phyloP scores from a whole-genome alignment of 1,140 invertebrate species.

The Euwallacea similis region DNA sequence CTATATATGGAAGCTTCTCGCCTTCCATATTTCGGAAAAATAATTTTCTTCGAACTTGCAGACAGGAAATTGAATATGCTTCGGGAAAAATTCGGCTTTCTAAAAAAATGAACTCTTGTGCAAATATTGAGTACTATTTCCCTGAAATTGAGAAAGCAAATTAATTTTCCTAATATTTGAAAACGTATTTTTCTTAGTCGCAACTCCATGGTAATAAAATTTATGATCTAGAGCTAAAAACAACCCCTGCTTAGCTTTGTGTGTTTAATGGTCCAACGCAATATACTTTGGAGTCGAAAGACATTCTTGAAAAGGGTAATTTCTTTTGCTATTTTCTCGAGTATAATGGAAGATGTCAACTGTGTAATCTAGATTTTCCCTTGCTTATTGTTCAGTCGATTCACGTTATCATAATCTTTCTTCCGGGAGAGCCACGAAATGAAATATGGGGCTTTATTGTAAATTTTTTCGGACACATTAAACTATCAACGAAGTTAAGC shows the following conservation, averaged over 20 bases:
- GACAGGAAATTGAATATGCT: constrained; percentile 3
- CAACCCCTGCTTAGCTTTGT: background rate
- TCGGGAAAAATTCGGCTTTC: background rate
- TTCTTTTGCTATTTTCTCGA: constrained; percentile 5
- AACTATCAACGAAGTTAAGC: too few relatives aligned
- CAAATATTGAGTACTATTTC: too few relatives aligned
- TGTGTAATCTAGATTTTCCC: constrained; percentile 2
- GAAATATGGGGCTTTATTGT: too few relatives aligned
- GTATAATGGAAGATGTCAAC: constrained; percentile 5
- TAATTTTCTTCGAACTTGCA: background rate
- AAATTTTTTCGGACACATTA: too few relatives aligned
- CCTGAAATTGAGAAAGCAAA: too few relatives aligned
- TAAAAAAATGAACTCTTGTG: background rate
- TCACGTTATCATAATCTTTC: too few relatives aligned
- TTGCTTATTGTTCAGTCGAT: background rate
- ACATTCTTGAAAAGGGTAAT: constrained; percentile 2
- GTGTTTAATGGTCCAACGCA: constrained; percentile 4
- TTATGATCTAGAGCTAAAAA: background rate
- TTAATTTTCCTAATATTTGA: too few relatives aligned
- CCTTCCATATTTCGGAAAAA: constrained; percentile 1
- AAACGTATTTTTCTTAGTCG: too few relatives aligned
- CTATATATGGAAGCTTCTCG: background rate
- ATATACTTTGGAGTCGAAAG: constrained; percentile 5
- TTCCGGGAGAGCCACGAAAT: too few relatives aligned
- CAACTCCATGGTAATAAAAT: background rate